phyloP scores from a whole-genome alignment of 2,888 invertebrate genomes.

The Trichopoda pennipes region DNA sequence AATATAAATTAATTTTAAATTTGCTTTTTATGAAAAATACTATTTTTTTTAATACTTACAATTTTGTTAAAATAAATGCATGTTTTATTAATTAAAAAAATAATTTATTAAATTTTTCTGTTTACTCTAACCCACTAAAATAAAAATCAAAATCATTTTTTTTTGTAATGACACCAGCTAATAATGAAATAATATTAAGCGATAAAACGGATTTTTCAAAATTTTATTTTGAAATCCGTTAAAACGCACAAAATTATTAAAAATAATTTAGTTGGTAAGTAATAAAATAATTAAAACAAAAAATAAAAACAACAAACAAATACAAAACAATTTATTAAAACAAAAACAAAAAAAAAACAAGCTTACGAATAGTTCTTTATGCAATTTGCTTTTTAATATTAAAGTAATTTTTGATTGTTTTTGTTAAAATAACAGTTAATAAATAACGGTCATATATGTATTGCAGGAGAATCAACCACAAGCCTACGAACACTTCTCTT shows the following conservation, averaged over 20 bases:
- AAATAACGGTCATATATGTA: too few relatives aligned
- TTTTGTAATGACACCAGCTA: conserved; percentile 44
- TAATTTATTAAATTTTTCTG: conserved; percentile 9
- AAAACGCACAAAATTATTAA: conserved; percentile 56
- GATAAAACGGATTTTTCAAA: conserved; percentile 66
- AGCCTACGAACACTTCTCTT: too few relatives aligned
- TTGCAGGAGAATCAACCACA: too few relatives aligned
- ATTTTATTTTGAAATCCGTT: conserved; percentile 64
- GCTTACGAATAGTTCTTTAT: too few relatives aligned
- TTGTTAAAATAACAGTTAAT: not conserved
- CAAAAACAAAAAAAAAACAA: not conserved
- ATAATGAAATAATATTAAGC: conserved; percentile 68
- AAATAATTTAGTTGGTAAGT: conserved; percentile 63
- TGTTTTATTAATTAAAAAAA: conserved; percentile 55
- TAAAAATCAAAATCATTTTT: not conserved
- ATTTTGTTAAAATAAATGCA: conserved; percentile 36
- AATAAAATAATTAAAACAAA: not conserved
- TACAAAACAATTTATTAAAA: not conserved
- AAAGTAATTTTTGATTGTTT: conserved; percentile 1
- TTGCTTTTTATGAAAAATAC: conserved; percentile 3
- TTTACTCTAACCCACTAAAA: not conserved
- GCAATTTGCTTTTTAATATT: not conserved
- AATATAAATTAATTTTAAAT: conserved; percentile 11
- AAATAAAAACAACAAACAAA: not conserved
- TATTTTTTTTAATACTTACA: not conserved